Percentiles rank a stretch among this genome's conserved stretches.
Conservation (phyloP, 2,797 vertebrate species). For the Huso huso region DNA sequence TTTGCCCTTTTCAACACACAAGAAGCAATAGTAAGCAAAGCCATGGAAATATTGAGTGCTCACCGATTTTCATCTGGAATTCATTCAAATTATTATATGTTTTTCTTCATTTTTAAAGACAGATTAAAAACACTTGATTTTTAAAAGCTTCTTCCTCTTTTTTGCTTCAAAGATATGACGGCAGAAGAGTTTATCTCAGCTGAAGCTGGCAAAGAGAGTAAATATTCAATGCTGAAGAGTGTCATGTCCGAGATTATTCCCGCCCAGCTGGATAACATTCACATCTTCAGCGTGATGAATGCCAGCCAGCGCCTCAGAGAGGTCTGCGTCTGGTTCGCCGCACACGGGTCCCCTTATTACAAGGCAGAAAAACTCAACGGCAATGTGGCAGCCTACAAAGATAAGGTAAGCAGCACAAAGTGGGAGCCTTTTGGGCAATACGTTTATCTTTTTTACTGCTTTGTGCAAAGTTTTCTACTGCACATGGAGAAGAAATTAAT, state of each 20-base stretch:
- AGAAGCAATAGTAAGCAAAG: too few species aligned
- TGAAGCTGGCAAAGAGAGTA: slow-evolving; percentile 46
- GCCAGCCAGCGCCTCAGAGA: slow-evolving; percentile 33
- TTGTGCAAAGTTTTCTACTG: too few species aligned
- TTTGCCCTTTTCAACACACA: too few species aligned
- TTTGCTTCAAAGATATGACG: slow-evolving; percentile 53
- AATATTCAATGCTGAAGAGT: slow-evolving; percentile 56
- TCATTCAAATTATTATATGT: too few species aligned
- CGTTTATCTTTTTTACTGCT: too few species aligned
- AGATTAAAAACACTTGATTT: neutral
- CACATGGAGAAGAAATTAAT: too few species aligned
- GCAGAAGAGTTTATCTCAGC: slow-evolving; percentile 65
- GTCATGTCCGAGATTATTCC: slow-evolving; percentile 62
- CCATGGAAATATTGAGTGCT: too few species aligned
- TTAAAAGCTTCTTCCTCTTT: slow-evolving; percentile 9
- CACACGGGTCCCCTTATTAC: slow-evolving; percentile 62
- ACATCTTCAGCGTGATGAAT: slow-evolving; percentile 70
- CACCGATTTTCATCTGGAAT: too few species aligned
- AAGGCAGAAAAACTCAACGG: slow-evolving; percentile 74
- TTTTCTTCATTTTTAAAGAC: too few species aligned
- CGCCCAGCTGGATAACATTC: slow-evolving; percentile 51
- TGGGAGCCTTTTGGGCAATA: neutral
- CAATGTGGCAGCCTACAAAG: slow-evolving; percentile 61
- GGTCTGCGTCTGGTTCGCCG: slow-evolving; percentile 70
- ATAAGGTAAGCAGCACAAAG: slow-evolving; percentile 47